phyloP scores from a whole-genome alignment of 2,797 vertebrate genomes.

The Dermochelys coriacea region DNA sequence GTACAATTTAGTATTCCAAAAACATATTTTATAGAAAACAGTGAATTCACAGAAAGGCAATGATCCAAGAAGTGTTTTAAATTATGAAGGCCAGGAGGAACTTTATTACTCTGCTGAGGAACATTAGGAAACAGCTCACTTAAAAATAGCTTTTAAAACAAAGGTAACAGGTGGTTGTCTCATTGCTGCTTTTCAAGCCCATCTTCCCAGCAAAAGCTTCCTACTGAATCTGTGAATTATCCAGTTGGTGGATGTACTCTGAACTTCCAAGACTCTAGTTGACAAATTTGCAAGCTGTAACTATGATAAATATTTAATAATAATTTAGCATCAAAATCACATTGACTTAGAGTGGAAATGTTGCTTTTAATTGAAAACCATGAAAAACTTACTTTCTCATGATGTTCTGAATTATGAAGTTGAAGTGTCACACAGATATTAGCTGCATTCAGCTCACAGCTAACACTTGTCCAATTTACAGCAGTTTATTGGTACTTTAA shows the following conservation, averaged over 20 bases:
- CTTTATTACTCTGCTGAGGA: neutral
- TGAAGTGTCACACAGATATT: neutral
- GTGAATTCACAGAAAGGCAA: neutral
- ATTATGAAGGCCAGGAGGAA: neutral
- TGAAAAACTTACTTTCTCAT: neutral
- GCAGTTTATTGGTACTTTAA: neutral
- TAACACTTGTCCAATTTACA: neutral
- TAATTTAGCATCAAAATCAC: neutral
- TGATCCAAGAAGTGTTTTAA: neutral
- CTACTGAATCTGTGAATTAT: neutral
- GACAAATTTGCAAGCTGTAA: neutral
- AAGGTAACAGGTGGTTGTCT: neutral
- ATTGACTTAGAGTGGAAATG: neutral
- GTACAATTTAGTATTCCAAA: neutral
- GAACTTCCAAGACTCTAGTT: neutral
- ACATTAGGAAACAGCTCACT: neutral
- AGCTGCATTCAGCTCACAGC: neutral
- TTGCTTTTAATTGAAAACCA: slow-evolving; percentile 18
- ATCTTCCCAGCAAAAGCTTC: slow-evolving; percentile 21
- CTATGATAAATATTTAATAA: neutral
- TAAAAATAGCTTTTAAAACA: slow-evolving; percentile 21
- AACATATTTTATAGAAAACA: neutral
- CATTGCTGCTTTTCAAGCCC: neutral
- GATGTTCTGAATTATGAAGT: neutral
- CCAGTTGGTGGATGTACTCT: neutral